phyloP scores from a whole-genome alignment of 2,113 vertebrate species.

The Camelus bactrianus region DNA sequence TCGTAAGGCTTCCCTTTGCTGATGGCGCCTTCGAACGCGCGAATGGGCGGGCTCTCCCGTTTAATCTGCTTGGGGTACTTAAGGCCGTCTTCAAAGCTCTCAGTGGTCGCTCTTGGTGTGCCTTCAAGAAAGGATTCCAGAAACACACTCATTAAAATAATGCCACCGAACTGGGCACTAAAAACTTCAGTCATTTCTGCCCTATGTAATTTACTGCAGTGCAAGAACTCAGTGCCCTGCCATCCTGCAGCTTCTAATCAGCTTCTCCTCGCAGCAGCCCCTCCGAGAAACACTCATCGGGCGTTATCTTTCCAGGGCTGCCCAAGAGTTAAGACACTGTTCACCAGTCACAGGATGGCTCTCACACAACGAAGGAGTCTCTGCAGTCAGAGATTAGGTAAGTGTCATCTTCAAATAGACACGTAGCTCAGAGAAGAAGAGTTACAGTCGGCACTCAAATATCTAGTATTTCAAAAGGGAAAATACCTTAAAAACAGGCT shows the following conservation, averaged over 20 bases:
- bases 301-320: background rate
- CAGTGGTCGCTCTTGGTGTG: slow-evolving; percentile 94
- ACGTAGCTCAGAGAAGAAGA: background rate
- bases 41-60: slow-evolving; percentile 95
- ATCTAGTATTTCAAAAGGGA: slow-evolving; percentile 39
- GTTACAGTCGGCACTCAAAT: slow-evolving; percentile 20
- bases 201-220: background rate
- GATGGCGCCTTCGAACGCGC: slow-evolving; percentile 96
- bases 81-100: slow-evolving; percentile 95
- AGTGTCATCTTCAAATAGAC: slow-evolving; percentile 12
- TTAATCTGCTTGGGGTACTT: slow-evolving; percentile 98
- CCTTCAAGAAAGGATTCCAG: slow-evolving; percentile 86
- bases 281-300: background rate
- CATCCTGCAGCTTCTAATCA: slow-evolving; percentile 9
- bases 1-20: slow-evolving; percentile 98
- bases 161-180: background rate
- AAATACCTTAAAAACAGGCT: slow-evolving; percentile 66
- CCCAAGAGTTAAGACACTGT: slow-evolving; percentile 9
- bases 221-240: background rate
- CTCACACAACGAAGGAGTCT: background rate
- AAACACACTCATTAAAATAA: slow-evolving; percentile 55
- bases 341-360: slow-evolving; percentile 27
- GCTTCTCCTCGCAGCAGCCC: background rate
- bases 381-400: background rate
- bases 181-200: background rate